Evolutionary conservation across 1,140 invertebrate species (phyloP).

Genomic region (Drosophila lacertosa): DNA sequence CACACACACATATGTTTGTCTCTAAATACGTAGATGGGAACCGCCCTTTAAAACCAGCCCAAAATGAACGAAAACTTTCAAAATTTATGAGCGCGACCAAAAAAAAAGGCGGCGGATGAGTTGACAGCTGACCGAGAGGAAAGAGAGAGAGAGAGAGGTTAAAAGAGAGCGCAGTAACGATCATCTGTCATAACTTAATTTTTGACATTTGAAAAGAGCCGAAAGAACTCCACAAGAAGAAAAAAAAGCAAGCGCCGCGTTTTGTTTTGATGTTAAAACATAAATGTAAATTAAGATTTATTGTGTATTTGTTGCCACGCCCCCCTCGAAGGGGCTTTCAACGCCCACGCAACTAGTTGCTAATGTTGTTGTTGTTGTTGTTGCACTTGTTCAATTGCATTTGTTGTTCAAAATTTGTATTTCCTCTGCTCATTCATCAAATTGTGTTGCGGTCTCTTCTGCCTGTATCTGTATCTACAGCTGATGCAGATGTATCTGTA

Average conservation of each 20-base stretch:
- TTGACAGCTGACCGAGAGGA: constrained; percentile 58
- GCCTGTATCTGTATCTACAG: constrained; percentile 21
- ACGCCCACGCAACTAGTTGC: constrained; percentile 13
- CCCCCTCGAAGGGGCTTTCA: constrained; percentile 2
- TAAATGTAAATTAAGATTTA: constrained; percentile 74
- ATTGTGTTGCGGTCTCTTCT: constrained; percentile 36
- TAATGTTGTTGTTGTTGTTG: constrained; percentile 6
- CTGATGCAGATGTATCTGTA: too few species aligned
- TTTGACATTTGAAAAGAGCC: constrained; percentile 70
- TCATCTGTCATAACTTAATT: constrained; percentile 79
- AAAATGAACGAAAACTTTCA: constrained; percentile 64
- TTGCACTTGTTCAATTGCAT: constrained; percentile 65
- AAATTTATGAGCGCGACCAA: constrained; percentile 68
- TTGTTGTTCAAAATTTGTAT: constrained; percentile 50
- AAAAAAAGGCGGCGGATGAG: constrained; percentile 74
- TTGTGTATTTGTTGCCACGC: constrained; percentile 49
- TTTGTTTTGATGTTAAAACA: constrained; percentile 65
- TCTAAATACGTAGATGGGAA: constrained; percentile 28
- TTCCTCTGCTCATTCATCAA: constrained; percentile 51
- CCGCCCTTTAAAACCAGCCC: constrained; percentile 53
- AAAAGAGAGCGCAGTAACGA: background rate
- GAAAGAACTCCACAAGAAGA: constrained; percentile 23
- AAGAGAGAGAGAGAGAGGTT: background rate
- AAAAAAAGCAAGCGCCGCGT: constrained; percentile 23
- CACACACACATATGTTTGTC: too few species aligned